Evolutionary conservation across 2,888 invertebrate genomes (phyloP), one percentile per base, ranked within the genome.

Genomic region (Caenorhabditis zanzibari): DNA sequence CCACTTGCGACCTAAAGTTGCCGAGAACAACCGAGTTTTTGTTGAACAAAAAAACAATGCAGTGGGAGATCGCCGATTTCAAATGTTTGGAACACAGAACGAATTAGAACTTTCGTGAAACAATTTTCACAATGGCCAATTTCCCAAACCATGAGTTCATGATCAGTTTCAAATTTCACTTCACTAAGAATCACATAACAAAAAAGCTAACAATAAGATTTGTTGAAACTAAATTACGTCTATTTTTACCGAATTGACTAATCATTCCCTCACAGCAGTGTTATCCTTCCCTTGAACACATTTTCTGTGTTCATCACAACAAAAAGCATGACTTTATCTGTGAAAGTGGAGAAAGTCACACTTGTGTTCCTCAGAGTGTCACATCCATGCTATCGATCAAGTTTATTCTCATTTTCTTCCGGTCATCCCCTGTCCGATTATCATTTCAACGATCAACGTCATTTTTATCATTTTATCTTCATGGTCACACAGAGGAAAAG

Each of bases 341-440:
- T 14, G 68, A 76, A 61, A 68, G 59, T 59, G 61, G 69, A 59
- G 38, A 69, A 58, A 71, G 69, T 63, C 69, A 77, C 77, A 71
- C 54, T 69, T 19, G 77, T 69, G 71, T 79, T 79, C 79, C 71
- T 56, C 79, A 47, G 71, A 71, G 56, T 47, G 59, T 63, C 64
- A 58, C 24, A 16, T 49, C n/a, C 47, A 26, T 32, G 68, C 59
- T 68, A 76, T 26, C 69, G 79, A 79, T 79, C 77, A 77, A 35
- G 71, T 63, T 69, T 63, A 24, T 54, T 44, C 28, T 10, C 44
- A n/a, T 56, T 58, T 54, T 44, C 49, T 54, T 71, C 56, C 76
- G 59, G 76, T 35, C 69, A 63, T 64, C 22, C 52, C 52, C 35
- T 19, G 35, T 32, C 24, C 44, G 52, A 59, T n/a, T n/a, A 47